Percentiles rank a stretch among this genome's conserved stretches.
Conservation (phyloP, 2,888 invertebrate species). For the Achlya flavicornis region DNA sequence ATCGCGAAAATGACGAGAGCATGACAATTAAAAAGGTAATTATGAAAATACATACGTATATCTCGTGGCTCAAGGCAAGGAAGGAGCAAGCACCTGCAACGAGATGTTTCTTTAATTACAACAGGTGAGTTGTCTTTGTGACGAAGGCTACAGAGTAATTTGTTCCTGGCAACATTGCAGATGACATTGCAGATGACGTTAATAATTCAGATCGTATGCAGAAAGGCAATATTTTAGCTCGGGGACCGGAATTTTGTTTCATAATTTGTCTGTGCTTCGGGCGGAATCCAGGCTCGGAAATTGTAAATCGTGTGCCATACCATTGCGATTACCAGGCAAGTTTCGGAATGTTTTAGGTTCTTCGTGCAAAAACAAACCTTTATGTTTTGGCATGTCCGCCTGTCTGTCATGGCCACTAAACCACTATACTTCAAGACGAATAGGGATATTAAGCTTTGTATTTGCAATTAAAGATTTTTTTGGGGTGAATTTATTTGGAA, state of each 20-base stretch:
- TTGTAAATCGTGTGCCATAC: slow-evolving; percentile 31
- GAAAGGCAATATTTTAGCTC: slow-evolving; percentile 48
- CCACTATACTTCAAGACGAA: no score
- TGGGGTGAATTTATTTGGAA: no score
- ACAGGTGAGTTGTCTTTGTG: slow-evolving; percentile 14
- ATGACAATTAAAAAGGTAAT: background rate
- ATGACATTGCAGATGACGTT: slow-evolving; percentile 47
- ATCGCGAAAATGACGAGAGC: background rate
- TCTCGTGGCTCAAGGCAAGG: background rate
- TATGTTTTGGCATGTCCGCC: no score
- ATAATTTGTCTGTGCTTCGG: slow-evolving; percentile 49
- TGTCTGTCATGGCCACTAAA: no score
- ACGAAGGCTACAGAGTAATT: slow-evolving; percentile 32
- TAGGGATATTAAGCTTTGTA: no score
- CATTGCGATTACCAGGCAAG: slow-evolving; percentile 22
- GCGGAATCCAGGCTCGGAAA: slow-evolving; percentile 37
- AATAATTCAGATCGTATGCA: slow-evolving; percentile 51
- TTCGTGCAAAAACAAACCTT: no score
- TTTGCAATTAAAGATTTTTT: no score
- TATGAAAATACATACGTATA: background rate
- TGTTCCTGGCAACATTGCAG: slow-evolving; percentile 41
- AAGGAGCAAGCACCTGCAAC: background rate
- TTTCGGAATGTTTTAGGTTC: slow-evolving; percentile 7
- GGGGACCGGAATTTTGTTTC: slow-evolving; percentile 44
- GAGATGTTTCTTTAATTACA: slow-evolving; percentile 6